Conservation (phyloP, 2,888 invertebrate genomes). For the Drosophila emarginata region DNA sequence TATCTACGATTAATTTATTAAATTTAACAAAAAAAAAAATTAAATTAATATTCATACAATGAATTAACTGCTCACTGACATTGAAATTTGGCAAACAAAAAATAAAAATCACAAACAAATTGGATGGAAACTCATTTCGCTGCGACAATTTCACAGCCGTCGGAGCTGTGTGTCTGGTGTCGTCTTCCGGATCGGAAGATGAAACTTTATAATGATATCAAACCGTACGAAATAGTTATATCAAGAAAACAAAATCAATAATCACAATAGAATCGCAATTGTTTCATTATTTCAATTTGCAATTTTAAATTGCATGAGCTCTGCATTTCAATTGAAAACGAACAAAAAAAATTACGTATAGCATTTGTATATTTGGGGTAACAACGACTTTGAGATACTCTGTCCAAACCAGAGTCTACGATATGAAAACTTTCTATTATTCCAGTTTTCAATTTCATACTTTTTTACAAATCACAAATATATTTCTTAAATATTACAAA, state of each 20-base stretch:
- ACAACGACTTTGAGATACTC: not conserved
- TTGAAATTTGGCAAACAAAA: constrained; percentile 65
- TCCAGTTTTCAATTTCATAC: not conserved
- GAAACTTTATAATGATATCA: constrained; percentile 27
- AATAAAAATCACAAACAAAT: constrained; percentile 28
- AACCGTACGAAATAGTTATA: constrained; percentile 26
- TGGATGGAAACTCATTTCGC: constrained; percentile 48
- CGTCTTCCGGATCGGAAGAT: constrained; percentile 77
- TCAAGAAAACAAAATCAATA: constrained; percentile 16
- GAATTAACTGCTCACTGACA: constrained; percentile 61
- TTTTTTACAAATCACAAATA: no score
- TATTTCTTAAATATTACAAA: no score
- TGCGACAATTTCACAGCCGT: constrained; percentile 52
- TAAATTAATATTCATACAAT: constrained; percentile 61
- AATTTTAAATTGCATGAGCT: constrained; percentile 48
- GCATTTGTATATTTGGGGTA: no score
- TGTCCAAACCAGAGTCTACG: not conserved
- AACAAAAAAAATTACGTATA: not conserved
- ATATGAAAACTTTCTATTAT: not conserved
- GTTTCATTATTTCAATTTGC: constrained; percentile 35
- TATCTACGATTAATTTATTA: constrained; percentile 8
- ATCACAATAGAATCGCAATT: constrained; percentile 32
- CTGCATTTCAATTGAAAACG: constrained; percentile 58
- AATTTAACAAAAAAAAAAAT: not conserved
- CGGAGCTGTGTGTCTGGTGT: constrained; percentile 28